Evolutionary conservation across 2,888 invertebrate species (phyloP).

Genomic region (Lasiommata megera): DNA sequence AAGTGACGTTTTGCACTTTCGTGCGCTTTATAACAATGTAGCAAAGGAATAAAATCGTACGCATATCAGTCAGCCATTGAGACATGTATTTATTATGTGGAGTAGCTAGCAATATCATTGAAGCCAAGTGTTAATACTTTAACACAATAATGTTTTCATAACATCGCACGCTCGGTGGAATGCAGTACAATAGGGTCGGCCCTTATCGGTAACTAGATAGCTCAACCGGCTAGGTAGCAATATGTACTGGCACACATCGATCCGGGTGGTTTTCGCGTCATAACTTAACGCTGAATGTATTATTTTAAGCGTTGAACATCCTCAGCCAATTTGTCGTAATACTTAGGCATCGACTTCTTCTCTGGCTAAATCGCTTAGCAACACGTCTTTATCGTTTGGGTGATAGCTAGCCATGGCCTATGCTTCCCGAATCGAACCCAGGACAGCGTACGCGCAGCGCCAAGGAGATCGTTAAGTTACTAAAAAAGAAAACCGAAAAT

Average conservation of each 20-base stretch:
- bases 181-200: background rate
- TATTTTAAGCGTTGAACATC: too few relatives aligned
- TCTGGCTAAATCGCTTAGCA: background rate
- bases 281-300: background rate
- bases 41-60: too few relatives aligned
- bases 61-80: too few relatives aligned
- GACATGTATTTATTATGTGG: too few relatives aligned
- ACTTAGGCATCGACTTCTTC: too few relatives aligned
- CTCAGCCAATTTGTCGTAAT: too few relatives aligned
- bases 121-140: conserved; percentile 2
- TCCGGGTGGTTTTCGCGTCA: background rate
- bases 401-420: background rate
- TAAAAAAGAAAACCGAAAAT: too few relatives aligned
- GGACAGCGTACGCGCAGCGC: too few relatives aligned
- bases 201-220: background rate
- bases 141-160: conserved; percentile 4
- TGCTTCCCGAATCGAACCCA: background rate
- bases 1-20: too few relatives aligned
- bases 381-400: background rate
- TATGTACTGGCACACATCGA: background rate
- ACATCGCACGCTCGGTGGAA: background rate
- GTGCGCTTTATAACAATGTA: too few relatives aligned
- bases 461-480: too few relatives aligned
- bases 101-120: background rate
- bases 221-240: background rate